Evolutionary conservation across 2,888 invertebrate species (phyloP).

Genomic region (Aphelenchoides bicaudatus): DNA sequence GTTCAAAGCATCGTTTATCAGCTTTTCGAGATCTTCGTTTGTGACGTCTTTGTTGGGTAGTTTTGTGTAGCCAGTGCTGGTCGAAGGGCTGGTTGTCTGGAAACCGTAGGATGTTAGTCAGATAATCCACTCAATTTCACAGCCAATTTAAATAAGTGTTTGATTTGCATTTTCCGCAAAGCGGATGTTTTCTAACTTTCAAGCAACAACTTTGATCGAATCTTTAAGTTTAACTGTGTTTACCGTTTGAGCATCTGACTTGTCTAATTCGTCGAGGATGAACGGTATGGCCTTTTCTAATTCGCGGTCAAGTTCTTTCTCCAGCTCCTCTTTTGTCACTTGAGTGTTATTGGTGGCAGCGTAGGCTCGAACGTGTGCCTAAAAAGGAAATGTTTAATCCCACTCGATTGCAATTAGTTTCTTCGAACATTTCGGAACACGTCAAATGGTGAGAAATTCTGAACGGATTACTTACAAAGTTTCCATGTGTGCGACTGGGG

Average conservation of each 20-base stretch:
- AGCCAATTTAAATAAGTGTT: not conserved
- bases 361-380: conserved; percentile 25
- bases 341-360: conserved; percentile 19
- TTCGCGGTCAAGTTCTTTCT: conserved; percentile 31
- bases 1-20: conserved; percentile 5
- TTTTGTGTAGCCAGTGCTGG: not conserved
- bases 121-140: not conserved
- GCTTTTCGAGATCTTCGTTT: conserved; percentile 6
- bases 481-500: conserved; percentile 6
- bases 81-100: not conserved
- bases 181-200: conserved; percentile 5
- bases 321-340: conserved; percentile 32
- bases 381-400: conserved; percentile 6
- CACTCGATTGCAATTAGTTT: too few species aligned
- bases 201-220: too few species aligned
- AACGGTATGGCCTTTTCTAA: conserved; percentile 32
- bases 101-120: not conserved
- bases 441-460: not conserved
- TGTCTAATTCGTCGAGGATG: conserved; percentile 34
- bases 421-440: not conserved
- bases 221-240: too few species aligned
- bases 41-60: conserved; percentile 7
- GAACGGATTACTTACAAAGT: conserved; percentile 12
- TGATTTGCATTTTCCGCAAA: conserved; percentile 1
- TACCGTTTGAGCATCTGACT: conserved; percentile 16